Evolutionary conservation across 2,113 vertebrate genomes (phyloP).

Genomic region (Sminthopsis crassicaudata): DNA sequence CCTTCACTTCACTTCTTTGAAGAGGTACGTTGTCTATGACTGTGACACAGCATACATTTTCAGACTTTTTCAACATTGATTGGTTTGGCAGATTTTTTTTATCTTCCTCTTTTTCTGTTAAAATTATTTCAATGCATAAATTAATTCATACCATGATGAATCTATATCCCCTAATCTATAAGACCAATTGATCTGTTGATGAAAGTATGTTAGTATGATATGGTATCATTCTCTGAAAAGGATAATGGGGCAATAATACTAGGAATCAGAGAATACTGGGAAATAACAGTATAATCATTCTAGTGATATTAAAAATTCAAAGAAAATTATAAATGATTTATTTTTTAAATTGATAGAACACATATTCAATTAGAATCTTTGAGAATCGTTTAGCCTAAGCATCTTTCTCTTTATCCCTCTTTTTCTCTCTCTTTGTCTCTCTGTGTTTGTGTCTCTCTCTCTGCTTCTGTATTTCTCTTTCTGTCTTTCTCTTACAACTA

Average conservation of each 20-base stretch:
- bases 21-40: neutral
- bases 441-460: too few species aligned
- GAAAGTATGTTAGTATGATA: neutral
- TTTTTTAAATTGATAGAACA: too few species aligned
- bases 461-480: neutral
- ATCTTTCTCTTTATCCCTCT: neutral
- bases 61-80: neutral
- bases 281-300: neutral
- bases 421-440: too few species aligned
- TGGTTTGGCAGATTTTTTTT: neutral
- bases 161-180: neutral
- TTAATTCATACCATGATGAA: slow-evolving; percentile 28
- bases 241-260: neutral
- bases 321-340: too few species aligned
- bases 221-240: neutral
- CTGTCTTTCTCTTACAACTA: neutral
- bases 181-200: slow-evolving; percentile 13
- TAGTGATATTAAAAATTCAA: neutral
- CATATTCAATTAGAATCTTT: too few species aligned
- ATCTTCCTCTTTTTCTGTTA: neutral
- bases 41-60: neutral
- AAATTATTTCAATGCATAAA: neutral
- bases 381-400: neutral
- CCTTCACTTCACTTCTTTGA: neutral
- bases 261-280: too few species aligned